Conservation (phyloP, 2,888 invertebrate genomes). For the Pinctada fucata region DNA sequence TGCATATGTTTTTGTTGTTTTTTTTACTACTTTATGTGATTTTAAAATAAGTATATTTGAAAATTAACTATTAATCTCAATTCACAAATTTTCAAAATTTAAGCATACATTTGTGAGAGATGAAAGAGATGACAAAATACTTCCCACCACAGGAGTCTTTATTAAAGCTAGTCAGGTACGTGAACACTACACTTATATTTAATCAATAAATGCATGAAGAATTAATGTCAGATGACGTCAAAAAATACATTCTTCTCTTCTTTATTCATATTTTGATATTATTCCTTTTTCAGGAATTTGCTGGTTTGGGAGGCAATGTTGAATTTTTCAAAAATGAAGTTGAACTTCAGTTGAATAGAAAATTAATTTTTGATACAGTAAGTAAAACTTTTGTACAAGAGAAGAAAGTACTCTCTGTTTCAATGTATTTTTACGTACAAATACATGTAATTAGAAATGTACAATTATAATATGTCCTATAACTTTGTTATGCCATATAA, state of each 20-base stretch:
- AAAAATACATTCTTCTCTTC: background rate
- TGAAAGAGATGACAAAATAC: conserved; percentile 87
- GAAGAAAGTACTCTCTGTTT: no score
- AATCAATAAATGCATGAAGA: background rate
- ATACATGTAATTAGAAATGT: no score
- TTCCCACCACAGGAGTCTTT: conserved; percentile 86
- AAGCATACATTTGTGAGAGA: conserved; percentile 89
- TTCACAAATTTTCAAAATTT: conserved; percentile 71
- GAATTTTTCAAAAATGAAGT: conserved; percentile 91
- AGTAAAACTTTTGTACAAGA: conserved; percentile 63
- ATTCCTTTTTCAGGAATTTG: conserved; percentile 84
- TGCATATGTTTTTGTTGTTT: no score
- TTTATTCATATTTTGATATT: background rate
- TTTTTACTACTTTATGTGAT: no score
- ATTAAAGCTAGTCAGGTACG: conserved; percentile 79
- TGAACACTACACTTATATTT: background rate
- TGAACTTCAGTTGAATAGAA: conserved; percentile 84
- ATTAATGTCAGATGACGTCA: background rate
- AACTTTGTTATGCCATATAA: no score
- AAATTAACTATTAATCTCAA: no score
- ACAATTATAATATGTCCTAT: no score
- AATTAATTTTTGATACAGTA: conserved; percentile 82
- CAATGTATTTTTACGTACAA: no score
- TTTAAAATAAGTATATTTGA: no score
- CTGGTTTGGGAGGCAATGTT: conserved; percentile 94